These are phyloP conservation scores for Sterrhoptilus dennistouni DNA, from an alignment of 2,113 vertebrate genomes.

Conservation along the genomic window DNA sequence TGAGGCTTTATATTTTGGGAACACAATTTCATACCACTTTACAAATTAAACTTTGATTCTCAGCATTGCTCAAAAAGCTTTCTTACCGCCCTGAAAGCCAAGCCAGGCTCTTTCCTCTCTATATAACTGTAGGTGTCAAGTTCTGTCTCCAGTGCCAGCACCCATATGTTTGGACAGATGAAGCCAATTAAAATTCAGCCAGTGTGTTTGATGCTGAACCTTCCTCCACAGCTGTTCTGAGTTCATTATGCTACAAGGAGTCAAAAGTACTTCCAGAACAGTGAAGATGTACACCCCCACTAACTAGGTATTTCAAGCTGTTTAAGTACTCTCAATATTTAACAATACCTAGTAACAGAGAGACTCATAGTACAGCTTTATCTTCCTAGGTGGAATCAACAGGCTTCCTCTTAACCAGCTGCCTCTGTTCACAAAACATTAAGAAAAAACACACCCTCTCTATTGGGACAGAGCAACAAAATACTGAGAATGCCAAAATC, in stretches of 20 bases:
- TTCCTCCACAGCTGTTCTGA: not conserved
- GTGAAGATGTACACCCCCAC: not conserved
- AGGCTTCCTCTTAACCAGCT: not conserved
- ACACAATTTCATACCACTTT: not conserved
- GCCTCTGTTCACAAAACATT: not conserved
- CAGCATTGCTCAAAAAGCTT: not conserved
- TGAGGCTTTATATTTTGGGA: not conserved
- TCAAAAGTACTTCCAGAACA: constrained; percentile 3
- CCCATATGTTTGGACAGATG: not conserved
- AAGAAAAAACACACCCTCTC: not conserved
- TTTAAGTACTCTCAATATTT: not conserved
- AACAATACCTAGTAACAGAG: not conserved
- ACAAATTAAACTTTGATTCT: not conserved
- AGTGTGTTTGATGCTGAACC: not conserved
- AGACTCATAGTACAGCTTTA: not conserved
- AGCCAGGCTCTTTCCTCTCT: not conserved
- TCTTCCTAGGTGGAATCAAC: not conserved
- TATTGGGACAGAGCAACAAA: not conserved
- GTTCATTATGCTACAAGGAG: not conserved
- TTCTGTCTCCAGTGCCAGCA: constrained; percentile 8
- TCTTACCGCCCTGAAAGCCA: not conserved
- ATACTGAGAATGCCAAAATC: not conserved
- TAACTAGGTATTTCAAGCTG: not conserved
- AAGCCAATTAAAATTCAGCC: not conserved
- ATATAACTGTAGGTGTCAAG: not conserved